Evolutionary conservation across 2,797 vertebrate genomes (phyloP).

Genomic region (Pelodytes ibericus): DNA sequence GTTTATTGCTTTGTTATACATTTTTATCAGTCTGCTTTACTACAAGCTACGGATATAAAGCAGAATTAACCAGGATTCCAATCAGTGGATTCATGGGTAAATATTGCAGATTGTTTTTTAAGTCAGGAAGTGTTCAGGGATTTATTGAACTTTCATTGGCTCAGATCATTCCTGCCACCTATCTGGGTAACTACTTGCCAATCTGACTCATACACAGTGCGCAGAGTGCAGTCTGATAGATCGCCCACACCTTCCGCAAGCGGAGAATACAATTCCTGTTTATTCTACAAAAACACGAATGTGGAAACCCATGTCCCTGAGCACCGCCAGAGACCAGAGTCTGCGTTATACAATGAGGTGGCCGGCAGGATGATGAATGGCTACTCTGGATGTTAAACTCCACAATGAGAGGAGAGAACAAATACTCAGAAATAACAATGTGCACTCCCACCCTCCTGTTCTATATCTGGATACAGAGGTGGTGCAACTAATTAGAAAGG

Average conservation of each 20-base stretch:
- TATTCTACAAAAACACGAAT: background rate
- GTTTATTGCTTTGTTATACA: too few species aligned
- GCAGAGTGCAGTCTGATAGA: background rate
- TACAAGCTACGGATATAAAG: too few species aligned
- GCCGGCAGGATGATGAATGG: background rate
- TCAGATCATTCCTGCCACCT: too few species aligned
- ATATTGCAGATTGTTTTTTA: too few species aligned
- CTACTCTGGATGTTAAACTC: background rate
- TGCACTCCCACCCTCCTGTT: background rate
- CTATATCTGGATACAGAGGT: too few species aligned
- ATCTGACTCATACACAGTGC: too few species aligned
- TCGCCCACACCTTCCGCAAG: background rate
- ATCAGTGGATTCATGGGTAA: too few species aligned
- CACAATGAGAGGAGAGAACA: background rate
- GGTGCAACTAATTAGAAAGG: background rate
- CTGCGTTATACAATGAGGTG: background rate
- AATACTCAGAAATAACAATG: background rate
- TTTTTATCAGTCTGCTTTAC: too few species aligned
- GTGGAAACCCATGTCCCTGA: background rate
- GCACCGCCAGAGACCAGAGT: background rate
- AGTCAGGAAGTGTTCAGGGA: too few species aligned
- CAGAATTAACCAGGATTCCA: too few species aligned
- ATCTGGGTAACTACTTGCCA: too few species aligned
- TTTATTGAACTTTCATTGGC: too few species aligned
- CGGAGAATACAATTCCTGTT: constrained; percentile 14